Base-by-base conservation (phyloP, 2,888 invertebrate genomes). In the Brachyptera putata region DNA sequence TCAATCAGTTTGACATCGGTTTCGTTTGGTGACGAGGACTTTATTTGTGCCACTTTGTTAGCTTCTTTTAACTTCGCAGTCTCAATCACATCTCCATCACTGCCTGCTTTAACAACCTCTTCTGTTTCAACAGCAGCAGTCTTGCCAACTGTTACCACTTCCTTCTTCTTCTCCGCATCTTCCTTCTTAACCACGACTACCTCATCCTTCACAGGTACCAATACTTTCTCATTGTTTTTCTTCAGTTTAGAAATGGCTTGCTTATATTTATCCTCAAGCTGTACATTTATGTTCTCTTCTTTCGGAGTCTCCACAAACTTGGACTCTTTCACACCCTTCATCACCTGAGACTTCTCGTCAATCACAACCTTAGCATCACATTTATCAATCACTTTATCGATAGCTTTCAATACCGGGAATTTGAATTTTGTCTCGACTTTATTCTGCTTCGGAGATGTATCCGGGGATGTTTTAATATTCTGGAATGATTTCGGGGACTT, bases 121-220 rank as follows among this genome's bases (percentile, higher is more conserved):
- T n/a, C n/a, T n/a, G n/a, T n/a, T n/a, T n/a, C n/a, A n/a, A n/a
- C n/a, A n/a, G n/a, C n/a, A n/a, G n/a, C n/a, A n/a, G n/a, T n/a
- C n/a, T n/a, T n/a, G n/a, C n/a, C n/a, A n/a, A n/a, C n/a, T n/a
- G n/a, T n/a, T n/a, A n/a, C n/a, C n/a, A 39, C 34, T 18, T 24
- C 43, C 46, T 48, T 48, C 24, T 37, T 46, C n/a, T n/a, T n/a
- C n/a, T n/a, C n/a, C n/a, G n/a, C n/a, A n/a, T n/a, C n/a, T n/a
- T n/a, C n/a, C n/a, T n/a, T n/a, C n/a, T n/a, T 48, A 41, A 48
- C 58, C 25, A 41, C 62, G 46, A 41, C 13, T 41, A 30, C 53
- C 24, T 36, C 39, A 26, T 30, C 25, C 36, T 39, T 49, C 18
- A 14, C 24, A 2, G 26, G 22, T 37, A 41, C 36, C 2, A n/a